Evolutionary conservation across 2,888 invertebrate genomes (phyloP).

Genomic region (Eupithecia abbreviata): DNA sequence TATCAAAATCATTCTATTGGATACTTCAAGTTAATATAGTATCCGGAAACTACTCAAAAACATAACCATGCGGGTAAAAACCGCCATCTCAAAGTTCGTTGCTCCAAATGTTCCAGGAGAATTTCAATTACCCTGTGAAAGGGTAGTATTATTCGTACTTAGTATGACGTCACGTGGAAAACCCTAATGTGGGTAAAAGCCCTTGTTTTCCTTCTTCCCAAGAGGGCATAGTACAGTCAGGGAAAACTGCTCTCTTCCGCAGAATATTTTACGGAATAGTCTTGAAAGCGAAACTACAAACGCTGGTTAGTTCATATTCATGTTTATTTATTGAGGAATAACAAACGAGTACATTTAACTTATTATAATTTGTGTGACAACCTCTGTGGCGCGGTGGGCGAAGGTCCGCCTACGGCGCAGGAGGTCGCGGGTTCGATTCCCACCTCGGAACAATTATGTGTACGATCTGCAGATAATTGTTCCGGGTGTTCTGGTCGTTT

Average conservation of each 20-base stretch:
- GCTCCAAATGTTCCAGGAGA: background rate
- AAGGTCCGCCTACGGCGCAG: too few species aligned
- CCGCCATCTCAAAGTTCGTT: background rate
- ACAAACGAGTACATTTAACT: too few species aligned
- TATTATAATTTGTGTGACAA: too few species aligned
- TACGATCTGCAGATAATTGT: too few species aligned
- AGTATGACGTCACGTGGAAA: constrained; percentile 27
- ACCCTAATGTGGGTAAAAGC: constrained; percentile 16
- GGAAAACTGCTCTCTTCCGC: background rate
- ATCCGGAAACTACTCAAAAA: background rate
- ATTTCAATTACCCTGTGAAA: constrained; percentile 9
- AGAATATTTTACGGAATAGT: background rate
- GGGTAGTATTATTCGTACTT: constrained; percentile 28
- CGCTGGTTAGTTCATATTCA: too few species aligned
- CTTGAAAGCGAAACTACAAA: background rate
- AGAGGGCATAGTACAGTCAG: constrained; percentile 2
- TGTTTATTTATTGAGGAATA: too few species aligned
- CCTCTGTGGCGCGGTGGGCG: too few species aligned
- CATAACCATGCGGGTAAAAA: background rate
- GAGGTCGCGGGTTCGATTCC: too few species aligned
- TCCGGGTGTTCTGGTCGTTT: too few species aligned
- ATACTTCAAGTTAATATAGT: background rate
- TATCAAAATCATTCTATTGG: background rate
- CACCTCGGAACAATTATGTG: too few species aligned
- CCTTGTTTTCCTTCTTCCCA: background rate